These are phyloP conservation scores for Tarsius wallacei DNA, from an alignment of 2,797 vertebrate genomes.

Conservation along the genomic window DNA sequence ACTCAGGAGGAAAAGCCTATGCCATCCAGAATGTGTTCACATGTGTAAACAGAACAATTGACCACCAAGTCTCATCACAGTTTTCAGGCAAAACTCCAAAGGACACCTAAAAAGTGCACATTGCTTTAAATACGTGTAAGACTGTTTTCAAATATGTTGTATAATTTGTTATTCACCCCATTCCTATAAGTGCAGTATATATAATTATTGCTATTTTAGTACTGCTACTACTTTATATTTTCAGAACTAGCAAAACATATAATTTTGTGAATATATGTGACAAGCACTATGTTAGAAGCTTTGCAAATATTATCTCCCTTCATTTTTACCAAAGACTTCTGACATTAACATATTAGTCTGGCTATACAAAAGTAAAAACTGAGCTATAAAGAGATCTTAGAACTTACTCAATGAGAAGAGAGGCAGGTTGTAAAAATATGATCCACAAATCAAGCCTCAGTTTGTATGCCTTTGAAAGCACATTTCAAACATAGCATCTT, in stretches of 20 bases:
- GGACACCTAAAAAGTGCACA: neutral
- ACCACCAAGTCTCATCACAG: neutral
- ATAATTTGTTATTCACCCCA: neutral
- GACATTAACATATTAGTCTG: neutral
- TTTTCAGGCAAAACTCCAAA: neutral
- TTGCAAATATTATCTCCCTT: neutral
- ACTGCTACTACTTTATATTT: neutral
- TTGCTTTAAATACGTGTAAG: neutral
- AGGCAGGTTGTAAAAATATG: neutral
- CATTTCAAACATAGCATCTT: neutral
- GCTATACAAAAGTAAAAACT: neutral
- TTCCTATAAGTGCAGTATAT: neutral
- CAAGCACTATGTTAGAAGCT: neutral
- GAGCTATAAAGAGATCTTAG: neutral
- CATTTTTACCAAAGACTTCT: neutral
- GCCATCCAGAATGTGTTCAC: neutral
- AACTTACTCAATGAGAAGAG: neutral
- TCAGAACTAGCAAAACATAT: neutral
- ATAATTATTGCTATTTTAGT: neutral
- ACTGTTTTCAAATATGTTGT: neutral
- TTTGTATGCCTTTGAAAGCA: neutral
- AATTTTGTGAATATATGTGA: neutral
- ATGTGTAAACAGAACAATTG: neutral
- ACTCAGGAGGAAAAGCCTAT: neutral
- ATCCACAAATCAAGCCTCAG: neutral